Percentiles rank a stretch among this genome's conserved stretches.
phyloP scores from a whole-genome alignment of 2,888 invertebrate species.

The Apotomis turbidana region DNA sequence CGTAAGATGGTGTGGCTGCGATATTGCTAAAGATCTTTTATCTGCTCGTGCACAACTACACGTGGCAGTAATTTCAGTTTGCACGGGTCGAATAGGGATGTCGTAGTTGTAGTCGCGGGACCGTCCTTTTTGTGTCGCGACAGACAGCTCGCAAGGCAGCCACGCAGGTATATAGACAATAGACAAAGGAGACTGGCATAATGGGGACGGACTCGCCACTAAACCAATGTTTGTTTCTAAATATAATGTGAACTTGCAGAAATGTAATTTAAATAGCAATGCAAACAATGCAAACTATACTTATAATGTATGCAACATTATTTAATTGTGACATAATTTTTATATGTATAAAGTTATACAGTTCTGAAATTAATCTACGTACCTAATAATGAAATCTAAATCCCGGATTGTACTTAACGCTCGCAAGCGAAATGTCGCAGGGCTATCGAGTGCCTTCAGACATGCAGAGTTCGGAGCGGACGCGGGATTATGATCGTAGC shows the following conservation, averaged over 20 bases:
- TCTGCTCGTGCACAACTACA: not conserved
- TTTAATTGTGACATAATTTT: conserved; percentile 13
- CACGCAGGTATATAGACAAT: not conserved
- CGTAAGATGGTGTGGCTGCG: not conserved
- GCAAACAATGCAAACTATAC: conserved; percentile 33
- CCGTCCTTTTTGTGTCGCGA: not conserved
- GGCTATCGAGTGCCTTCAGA: conserved; percentile 9
- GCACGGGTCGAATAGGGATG: conserved; percentile 2
- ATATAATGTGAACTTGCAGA: conserved; percentile 17
- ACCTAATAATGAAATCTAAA: conserved; percentile 20
- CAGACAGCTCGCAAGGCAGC: not conserved
- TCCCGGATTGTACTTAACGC: conserved; percentile 33
- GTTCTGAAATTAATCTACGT: conserved; percentile 17
- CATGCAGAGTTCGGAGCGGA: not conserved
- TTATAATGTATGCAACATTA: conserved; percentile 28
- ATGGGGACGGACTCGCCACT: conserved; percentile 8
- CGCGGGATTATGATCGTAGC: conserved; percentile 14
- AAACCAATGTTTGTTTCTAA: conserved; percentile 10
- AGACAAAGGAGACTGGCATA: not conserved
- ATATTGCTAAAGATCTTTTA: not conserved
- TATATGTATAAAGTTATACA: conserved; percentile 19
- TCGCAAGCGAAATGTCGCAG: conserved; percentile 18
- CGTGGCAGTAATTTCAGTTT: not conserved
- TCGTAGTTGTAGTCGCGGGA: not conserved
- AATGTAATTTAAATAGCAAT: conserved; percentile 26